A percentile compares a stretch with the other conserved stretches of the same genome.
Evolutionary conservation across 2,113 vertebrate genomes (phyloP).

Genomic region (Varanus komodoensis): DNA sequence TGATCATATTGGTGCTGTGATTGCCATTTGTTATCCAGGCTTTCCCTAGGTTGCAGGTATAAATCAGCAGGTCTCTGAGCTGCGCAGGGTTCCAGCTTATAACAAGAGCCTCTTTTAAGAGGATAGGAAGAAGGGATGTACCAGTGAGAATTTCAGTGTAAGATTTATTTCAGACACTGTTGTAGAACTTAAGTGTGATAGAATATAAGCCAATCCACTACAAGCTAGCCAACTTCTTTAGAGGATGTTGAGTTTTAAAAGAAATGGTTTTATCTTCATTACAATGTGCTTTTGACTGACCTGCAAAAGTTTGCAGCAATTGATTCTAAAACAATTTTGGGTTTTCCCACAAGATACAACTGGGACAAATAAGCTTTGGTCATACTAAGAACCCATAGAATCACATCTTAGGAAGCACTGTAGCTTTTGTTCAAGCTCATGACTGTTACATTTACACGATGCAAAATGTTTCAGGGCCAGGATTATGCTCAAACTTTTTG

Average conservation of each 20-base stretch:
- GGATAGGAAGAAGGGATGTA: neutral
- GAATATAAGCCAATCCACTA: neutral
- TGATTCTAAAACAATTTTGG: neutral
- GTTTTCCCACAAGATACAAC: neutral
- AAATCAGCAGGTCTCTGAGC: constrained; percentile 43
- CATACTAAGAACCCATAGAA: neutral
- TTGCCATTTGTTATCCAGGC: constrained; percentile 10
- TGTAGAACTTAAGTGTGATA: neutral
- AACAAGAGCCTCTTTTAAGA: constrained; percentile 31
- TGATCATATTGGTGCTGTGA: neutral
- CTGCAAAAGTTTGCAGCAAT: neutral
- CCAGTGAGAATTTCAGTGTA: constrained; percentile 39
- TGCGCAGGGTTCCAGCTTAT: neutral
- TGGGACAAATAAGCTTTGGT: neutral
- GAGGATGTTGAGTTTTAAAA: neutral
- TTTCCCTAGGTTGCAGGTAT: constrained; percentile 44
- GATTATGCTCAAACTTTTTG: neutral
- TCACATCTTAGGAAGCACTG: neutral
- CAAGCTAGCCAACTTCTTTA: neutral
- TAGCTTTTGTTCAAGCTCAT: neutral
- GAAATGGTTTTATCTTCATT: neutral
- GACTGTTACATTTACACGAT: neutral
- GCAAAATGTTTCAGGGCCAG: neutral
- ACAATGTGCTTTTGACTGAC: neutral
- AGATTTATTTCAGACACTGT: constrained; percentile 8